Evolutionary conservation across 1,140 invertebrate genomes (phyloP), one percentile per base, ranked within the genome.

Genomic region (Drosophila ficusphila): DNA sequence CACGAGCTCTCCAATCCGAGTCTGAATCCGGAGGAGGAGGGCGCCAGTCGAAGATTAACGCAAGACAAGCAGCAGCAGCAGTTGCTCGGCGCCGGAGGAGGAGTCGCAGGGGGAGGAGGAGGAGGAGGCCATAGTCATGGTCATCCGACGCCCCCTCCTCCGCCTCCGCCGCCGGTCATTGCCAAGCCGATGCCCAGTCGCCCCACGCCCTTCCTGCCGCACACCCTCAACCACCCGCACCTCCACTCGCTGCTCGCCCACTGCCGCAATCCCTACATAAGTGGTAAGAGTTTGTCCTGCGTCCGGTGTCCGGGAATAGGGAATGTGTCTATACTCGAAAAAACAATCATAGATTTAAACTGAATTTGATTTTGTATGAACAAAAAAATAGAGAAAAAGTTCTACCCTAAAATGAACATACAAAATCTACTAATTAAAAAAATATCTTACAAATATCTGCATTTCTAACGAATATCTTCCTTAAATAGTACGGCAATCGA

Each of bases 171-270:
- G 71, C 90, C 90, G 60, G 88, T 89, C 42, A 93, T 93, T 83
- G 93, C 93, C 27, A 93, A 93, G 81, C 93, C 93, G 33, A 92
- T 93, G 85, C 92, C 93, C 11, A 93, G 93, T 72, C 79, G 93
- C 56, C 92, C 92, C 12, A 88, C 90, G 47, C 92, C 93, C 88
- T 92, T 93, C 92, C 90, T 91, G 65, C 90, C 92, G 73, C 86
- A 93, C 90, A 70, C 92, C 83, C 81, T 91, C 61, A 79, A 91
- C 91, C 75, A 91, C 92, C 85, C 92, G 62, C 91, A 92, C 86
- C 76, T 92, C 54, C 91, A 92, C 79, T 91, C 91, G 34, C 46
- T 92, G 68, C 67, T 92, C 76, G 92, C 93, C 16, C 93, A 93
- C 62, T 93, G 92, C 73, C 90, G 93, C 65, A 93, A 93, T 86